phyloP scores from a whole-genome alignment of 2,797 vertebrate species.

The Somateria mollissima region DNA sequence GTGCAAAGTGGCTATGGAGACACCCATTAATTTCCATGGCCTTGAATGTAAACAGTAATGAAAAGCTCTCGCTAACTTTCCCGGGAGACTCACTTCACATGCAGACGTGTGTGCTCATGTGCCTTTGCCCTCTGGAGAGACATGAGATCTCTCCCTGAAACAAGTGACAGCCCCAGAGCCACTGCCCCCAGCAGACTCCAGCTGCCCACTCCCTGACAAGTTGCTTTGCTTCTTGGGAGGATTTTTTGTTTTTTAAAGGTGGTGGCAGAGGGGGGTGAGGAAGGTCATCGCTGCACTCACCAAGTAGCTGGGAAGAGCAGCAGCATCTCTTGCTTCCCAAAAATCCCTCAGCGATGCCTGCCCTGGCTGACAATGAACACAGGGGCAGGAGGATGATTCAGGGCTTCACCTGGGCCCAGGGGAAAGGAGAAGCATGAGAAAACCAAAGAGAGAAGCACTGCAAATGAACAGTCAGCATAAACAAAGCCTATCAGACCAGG shows the following conservation, averaged over 20 bases:
- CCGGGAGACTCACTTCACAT: not conserved
- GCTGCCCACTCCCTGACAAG: not conserved
- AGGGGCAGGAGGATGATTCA: not conserved
- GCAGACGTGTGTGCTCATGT: not conserved
- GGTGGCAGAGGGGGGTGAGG: not conserved
- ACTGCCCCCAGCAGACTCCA: not conserved
- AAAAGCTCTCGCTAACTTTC: not conserved
- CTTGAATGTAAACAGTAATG: constrained; percentile 40
- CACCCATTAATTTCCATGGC: constrained; percentile 32
- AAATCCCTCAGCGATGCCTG: not conserved
- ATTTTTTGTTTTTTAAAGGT: not conserved
- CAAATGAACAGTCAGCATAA: constrained; percentile 73
- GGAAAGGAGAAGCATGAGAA: not conserved
- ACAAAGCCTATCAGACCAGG: constrained; percentile 71
- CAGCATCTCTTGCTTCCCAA: not conserved
- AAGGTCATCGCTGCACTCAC: not conserved
- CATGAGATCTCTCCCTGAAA: not conserved
- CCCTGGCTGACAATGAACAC: not conserved
- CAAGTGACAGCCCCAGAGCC: not conserved
- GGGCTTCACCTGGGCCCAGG: not conserved
- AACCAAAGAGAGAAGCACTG: not conserved
- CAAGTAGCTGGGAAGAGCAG: constrained; percentile 1
- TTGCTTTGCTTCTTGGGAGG: not conserved
- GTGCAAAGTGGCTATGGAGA: not conserved
- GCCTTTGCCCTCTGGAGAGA: not conserved